Evolutionary conservation across 2,888 invertebrate species (phyloP), one percentile per base, ranked within the genome.

Genomic region (Eupithecia exiguata): DNA sequence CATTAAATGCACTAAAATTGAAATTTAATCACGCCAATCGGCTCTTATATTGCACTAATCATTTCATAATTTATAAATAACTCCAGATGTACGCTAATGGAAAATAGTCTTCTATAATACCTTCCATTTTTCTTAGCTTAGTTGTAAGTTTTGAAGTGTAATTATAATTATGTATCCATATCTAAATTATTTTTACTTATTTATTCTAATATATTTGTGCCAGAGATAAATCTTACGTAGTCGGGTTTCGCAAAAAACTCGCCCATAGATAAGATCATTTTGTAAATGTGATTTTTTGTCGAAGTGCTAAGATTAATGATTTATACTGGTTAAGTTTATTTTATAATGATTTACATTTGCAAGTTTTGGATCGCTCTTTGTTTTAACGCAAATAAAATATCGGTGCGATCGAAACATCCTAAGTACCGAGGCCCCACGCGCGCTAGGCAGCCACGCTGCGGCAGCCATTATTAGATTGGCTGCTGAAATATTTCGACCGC

Each of bases 61-160:
- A 25, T 12, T 21, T 25, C 3, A 12, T 58, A 12, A 58, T 58
- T 25, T 58, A 25, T 35, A 9, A 35, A 62, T 18, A 35, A 35
- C 35, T 53, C 12, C 18, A 62, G 16, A 16, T 30, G 7, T 61
- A 16, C 25, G 5, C 25, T 25, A 61, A 61, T 30, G 61, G 30
- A 38, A 53, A 53, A 58, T 30, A 36, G 67, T 70, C 68, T 74
- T 69, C 69, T 74, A 30, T 61, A 46, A 49, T 53, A 46, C 46
- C 74, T 74, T 74, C 74, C 74, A 71, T 65, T 25, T 70, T 70
- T 68, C 21, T 68, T 21, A 53, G 62, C 21, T 68, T 30, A 53
- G 61, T 5, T 53, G 10, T 53, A 53, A 53, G 46, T 53, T 53
- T 21, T 53, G 49, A 21, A 21, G 21, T 53, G 53, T 53, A 12